Base-by-base conservation (phyloP, 1,140 invertebrate species). In the Rhagoletis pomonella region DNA sequence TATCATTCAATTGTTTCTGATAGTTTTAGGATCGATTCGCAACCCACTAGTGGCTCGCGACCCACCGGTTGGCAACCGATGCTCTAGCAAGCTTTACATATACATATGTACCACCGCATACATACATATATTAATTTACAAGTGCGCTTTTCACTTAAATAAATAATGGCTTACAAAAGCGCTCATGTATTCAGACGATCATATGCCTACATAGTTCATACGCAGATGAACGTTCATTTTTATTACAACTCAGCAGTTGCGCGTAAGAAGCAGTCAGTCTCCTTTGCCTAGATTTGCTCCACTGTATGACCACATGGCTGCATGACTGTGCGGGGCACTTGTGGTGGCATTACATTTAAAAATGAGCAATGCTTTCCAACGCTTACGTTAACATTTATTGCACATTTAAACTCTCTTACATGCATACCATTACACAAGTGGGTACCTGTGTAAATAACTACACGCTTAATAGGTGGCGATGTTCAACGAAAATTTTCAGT, bases 141-240 rank as follows among this genome's bases (percentile, higher is more conserved):
- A 69, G 67, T 4, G 67, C 67, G 67, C 67, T 73, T 73, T 73
- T 73, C 67, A 73, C 67, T 73, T 73, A 73, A 73, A 44, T 73
- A 17, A 62, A 62, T 62, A n/a, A n/a, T n/a, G n/a, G 17, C 60
- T 14, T 17, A 62, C 10, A 62, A 12, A 62, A 62, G 14, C 12
- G 44, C 67, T 47, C 67, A 44, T 17, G n/a, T n/a, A 62, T 62
- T 1, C 67, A 5, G 14, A 4, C 42, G 19, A 73, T 73, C 67
- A n/a, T n/a, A n/a, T n/a, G n/a, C n/a, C n/a, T n/a, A n/a, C n/a
- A n/a, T n/a, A n/a, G n/a, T n/a, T n/a, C 17, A 12, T 73, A 12
- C 67, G 44, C 44, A 17, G 67, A 14, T 9, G 42, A 73, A 44
- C 67, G 44, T 73, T 73, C 67, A 10, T 42, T 73, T 73, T 73